Evolutionary conservation across 2,797 vertebrate genomes (phyloP), one percentile per base, ranked within the genome.

Genomic region (Fistularia tabacaria): DNA sequence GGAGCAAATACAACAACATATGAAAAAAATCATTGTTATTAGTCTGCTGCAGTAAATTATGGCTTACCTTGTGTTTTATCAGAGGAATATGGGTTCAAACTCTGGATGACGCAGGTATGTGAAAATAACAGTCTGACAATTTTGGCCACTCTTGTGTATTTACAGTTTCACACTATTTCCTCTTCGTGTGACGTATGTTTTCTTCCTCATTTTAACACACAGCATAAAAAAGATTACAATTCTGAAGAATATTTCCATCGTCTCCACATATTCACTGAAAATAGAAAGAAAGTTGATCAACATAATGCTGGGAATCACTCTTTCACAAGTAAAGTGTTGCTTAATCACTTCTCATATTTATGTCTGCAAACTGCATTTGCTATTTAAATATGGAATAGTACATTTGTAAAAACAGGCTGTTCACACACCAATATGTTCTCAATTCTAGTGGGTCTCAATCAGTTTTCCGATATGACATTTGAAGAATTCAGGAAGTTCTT

Each of bases 381-480:
- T 25, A 25, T 25, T 25, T 25, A 25, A 3, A 25, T 25, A 2
- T 5, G 25, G 25, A 25, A 25, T 25, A 25, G 25, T 25, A 25
- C 25, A 25, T 25, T 25, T 25, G 25, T 25, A 5, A 25, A 25
- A 25, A 5, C 25, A 25, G 25, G 25, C 5, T 25, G 25, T 25
- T 25, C 25, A 25, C 25, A 25, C 25, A 25, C 25, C 25, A 25
- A 25, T 25, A 25, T 25, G 14, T 62, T 54, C 65, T 59, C 0
- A 36, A 36, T 49, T 66, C 8, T 3, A 94, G 93, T 93, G 93
- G 77, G 76, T 3, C 78, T 93, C 46, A 93, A 93, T 79, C 87
- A 90, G 57, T 94, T 93, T 66, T 91, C 92, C 1, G 92, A 93
- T 8, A 77, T 91, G 89, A 91, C 85, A 37, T 92, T 90, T 42